Conservation (phyloP, 2,113 vertebrate genomes). For the Atractosteus spatula region DNA sequence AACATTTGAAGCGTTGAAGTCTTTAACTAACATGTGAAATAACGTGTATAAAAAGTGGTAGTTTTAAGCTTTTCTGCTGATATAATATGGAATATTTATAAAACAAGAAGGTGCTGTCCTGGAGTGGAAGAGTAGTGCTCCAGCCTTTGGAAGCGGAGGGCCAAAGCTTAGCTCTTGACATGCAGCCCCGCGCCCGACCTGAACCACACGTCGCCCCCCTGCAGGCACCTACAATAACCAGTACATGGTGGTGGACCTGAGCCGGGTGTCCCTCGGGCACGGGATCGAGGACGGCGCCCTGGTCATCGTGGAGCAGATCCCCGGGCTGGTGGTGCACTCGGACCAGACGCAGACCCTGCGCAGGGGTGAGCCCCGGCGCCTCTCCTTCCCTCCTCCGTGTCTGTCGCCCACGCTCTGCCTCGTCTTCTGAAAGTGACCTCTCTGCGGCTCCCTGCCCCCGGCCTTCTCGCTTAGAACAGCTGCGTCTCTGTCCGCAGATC, state of each 20-base stretch:
- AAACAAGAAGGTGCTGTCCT: no score
- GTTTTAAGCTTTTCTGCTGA: no score
- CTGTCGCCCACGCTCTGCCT: not conserved
- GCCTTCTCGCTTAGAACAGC: not conserved
- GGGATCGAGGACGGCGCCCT: slow-evolving; percentile 71
- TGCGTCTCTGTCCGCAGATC: not conserved
- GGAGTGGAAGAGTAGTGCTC: no score
- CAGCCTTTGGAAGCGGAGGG: no score
- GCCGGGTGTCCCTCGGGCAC: slow-evolving; percentile 68
- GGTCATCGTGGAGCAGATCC: slow-evolving; percentile 88
- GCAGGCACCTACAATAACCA: slow-evolving; percentile 91
- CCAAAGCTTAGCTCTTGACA: no score
- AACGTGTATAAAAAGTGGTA: no score
- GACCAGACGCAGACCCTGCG: slow-evolving; percentile 83
- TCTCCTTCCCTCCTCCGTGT: slow-evolving; percentile 2
- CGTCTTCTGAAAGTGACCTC: not conserved
- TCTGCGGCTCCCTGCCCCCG: not conserved
- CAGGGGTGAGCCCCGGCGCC: slow-evolving; percentile 63
- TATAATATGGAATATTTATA: no score
- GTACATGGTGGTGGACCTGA: slow-evolving; percentile 87
- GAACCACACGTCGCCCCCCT: not conserved
- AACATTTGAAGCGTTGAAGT: no score
- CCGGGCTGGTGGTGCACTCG: slow-evolving; percentile 79
- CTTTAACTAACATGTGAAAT: no score
- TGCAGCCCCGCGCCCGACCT: no score